These are phyloP conservation scores for Aplysia californica DNA, from an alignment of 1,140 invertebrate species.

Conservation along the genomic window DNA sequence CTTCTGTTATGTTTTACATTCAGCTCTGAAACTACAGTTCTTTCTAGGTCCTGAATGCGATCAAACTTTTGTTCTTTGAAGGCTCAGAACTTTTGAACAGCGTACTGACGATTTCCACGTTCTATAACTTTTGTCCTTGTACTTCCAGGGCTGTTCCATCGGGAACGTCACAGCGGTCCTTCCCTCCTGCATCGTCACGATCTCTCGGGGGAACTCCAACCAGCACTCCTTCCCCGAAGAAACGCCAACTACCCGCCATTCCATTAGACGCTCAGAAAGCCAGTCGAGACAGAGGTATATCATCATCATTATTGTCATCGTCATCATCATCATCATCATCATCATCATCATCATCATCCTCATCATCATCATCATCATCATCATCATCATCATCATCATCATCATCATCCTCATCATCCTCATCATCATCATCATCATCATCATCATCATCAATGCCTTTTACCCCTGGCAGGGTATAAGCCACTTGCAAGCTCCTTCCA, in stretches of 20 bases:
- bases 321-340: constrained; percentile 1
- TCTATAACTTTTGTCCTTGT: no score
- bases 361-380: constrained; percentile 7
- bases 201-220: constrained; percentile 93
- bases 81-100: no score
- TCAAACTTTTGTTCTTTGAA: no score
- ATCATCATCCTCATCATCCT: neutral
- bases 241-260: constrained; percentile 93
- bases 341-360: neutral
- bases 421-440: no score
- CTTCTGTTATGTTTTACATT: no score
- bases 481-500: no score
- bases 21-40: no score
- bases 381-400: neutral
- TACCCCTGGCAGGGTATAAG: no score
- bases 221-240: constrained; percentile 87
- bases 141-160: neutral
- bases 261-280: constrained; percentile 70
- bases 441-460: no score
- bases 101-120: no score
- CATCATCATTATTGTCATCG: no score
- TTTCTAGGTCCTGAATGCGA: no score
- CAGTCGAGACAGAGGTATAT: constrained; percentile 62
- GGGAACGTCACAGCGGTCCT: constrained; percentile 22
- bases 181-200: constrained; percentile 70